Conservation (phyloP, 2,113 vertebrate genomes). For the Triplophysa rosa region DNA sequence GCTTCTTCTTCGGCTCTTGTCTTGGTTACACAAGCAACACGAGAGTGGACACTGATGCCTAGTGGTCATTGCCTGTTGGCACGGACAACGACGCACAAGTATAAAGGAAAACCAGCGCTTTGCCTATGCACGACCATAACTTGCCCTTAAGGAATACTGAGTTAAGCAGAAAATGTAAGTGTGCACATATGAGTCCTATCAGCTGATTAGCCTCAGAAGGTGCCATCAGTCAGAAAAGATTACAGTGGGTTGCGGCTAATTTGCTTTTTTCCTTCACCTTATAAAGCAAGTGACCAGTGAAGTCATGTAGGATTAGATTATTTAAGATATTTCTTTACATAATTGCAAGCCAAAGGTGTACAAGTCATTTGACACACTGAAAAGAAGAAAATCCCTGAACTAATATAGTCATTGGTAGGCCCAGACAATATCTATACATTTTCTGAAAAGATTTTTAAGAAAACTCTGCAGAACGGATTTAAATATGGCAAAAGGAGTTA, state of each 20-base stretch:
- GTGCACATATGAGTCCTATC: conserved; percentile 24
- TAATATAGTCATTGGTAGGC: too few species aligned
- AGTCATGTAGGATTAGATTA: conserved; percentile 12
- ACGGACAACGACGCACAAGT: too few species aligned
- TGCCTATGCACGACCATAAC: background rate
- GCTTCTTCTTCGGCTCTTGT: too few species aligned
- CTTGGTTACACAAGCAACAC: too few species aligned
- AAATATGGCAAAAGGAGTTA: too few species aligned
- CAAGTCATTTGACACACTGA: background rate
- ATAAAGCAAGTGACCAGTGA: conserved; percentile 13
- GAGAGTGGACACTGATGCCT: too few species aligned
- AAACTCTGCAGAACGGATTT: too few species aligned
- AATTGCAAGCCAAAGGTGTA: background rate
- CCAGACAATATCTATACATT: background rate
- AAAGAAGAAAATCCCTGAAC: background rate
- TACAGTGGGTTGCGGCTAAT: conserved; percentile 28
- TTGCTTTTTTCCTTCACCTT: conserved; percentile 6
- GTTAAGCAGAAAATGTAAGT: background rate
- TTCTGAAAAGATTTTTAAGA: too few species aligned
- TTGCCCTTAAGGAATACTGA: conserved; percentile 13
- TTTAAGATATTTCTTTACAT: background rate
- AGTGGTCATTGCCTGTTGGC: too few species aligned
- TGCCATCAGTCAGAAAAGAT: conserved; percentile 5
- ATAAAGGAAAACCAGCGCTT: too few species aligned
- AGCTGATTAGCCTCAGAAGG: conserved; percentile 34